phyloP scores from a whole-genome alignment of 2,797 vertebrate species.

The Carduelis carduelis region DNA sequence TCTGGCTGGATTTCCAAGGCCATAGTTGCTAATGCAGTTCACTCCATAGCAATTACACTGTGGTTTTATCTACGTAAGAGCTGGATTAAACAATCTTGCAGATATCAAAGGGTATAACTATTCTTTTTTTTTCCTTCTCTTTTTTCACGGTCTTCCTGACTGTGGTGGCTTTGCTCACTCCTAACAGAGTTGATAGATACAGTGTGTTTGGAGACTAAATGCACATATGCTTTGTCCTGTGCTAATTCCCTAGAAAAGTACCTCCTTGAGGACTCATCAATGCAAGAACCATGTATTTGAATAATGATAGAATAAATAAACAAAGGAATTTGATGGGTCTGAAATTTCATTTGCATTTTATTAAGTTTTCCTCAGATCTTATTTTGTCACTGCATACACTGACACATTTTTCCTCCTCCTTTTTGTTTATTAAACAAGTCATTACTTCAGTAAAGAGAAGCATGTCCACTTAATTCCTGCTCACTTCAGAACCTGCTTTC shows the following conservation, averaged over 20 bases:
- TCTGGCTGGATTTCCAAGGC: slow-evolving; percentile 51
- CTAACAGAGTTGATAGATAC: background rate
- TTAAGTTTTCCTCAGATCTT: background rate
- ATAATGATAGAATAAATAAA: background rate
- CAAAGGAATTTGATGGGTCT: background rate
- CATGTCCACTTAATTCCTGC: slow-evolving; percentile 1
- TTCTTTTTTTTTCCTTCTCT: background rate
- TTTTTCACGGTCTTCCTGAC: background rate
- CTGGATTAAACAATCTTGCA: slow-evolving; percentile 28
- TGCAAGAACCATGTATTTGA: background rate
- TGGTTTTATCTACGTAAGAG: slow-evolving; percentile 35
- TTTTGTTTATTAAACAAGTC: slow-evolving; percentile 35
- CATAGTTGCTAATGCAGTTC: slow-evolving; percentile 11
- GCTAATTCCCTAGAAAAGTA: background rate
- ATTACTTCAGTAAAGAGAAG: background rate
- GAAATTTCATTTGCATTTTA: background rate
- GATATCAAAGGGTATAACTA: slow-evolving; percentile 22
- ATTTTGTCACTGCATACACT: background rate
- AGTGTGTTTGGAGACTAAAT: background rate
- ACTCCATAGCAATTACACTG: slow-evolving; percentile 32
- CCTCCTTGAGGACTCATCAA: background rate
- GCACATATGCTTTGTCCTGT: background rate
- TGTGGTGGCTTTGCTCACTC: background rate
- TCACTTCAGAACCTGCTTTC: slow-evolving; percentile 47
- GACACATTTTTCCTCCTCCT: slow-evolving; percentile 1